Evolutionary conservation across 2,888 invertebrate genomes (phyloP).

Genomic region (Ornithoptera priamus): DNA sequence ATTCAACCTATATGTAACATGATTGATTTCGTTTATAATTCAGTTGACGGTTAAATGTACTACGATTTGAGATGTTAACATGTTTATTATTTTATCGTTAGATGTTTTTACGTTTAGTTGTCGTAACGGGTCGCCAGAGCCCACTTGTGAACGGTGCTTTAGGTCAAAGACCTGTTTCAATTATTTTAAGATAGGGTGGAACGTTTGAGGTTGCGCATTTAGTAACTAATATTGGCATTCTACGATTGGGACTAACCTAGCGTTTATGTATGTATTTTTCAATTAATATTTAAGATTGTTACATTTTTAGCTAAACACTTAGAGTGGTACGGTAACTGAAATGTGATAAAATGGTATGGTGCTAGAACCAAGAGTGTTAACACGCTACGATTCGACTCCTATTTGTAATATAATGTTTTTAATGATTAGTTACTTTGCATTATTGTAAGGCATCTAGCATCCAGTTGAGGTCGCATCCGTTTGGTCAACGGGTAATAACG

Average conservation of each 20-base stretch:
- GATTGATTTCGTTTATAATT: slow-evolving; percentile 63
- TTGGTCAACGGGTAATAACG: slow-evolving; percentile 58
- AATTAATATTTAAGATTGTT: slow-evolving; percentile 80
- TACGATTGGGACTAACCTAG: slow-evolving; percentile 82
- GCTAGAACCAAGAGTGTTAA: slow-evolving; percentile 81
- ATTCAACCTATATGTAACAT: slow-evolving; percentile 65
- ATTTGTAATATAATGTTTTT: slow-evolving; percentile 75
- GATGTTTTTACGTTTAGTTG: slow-evolving; percentile 57
- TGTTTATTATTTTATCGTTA: slow-evolving; percentile 72
- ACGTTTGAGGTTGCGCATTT: slow-evolving; percentile 76
- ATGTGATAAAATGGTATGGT: slow-evolving; percentile 82
- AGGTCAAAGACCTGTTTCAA: slow-evolving; percentile 72
- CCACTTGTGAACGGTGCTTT: slow-evolving; percentile 62
- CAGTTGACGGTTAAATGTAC: slow-evolving; percentile 54
- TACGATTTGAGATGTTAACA: slow-evolving; percentile 60
- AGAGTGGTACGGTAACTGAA: slow-evolving; percentile 81
- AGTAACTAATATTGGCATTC: slow-evolving; percentile 80
- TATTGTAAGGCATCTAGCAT: slow-evolving; percentile 77
- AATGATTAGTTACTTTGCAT: slow-evolving; percentile 75
- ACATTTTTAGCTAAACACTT: slow-evolving; percentile 81
- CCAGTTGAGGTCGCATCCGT: slow-evolving; percentile 70
- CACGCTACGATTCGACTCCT: slow-evolving; percentile 80
- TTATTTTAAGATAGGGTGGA: slow-evolving; percentile 69
- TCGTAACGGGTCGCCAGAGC: slow-evolving; percentile 41
- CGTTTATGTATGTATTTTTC: slow-evolving; percentile 78